Evolutionary conservation across 1,140 invertebrate species (phyloP).

Genomic region (Vanessa atalanta): DNA sequence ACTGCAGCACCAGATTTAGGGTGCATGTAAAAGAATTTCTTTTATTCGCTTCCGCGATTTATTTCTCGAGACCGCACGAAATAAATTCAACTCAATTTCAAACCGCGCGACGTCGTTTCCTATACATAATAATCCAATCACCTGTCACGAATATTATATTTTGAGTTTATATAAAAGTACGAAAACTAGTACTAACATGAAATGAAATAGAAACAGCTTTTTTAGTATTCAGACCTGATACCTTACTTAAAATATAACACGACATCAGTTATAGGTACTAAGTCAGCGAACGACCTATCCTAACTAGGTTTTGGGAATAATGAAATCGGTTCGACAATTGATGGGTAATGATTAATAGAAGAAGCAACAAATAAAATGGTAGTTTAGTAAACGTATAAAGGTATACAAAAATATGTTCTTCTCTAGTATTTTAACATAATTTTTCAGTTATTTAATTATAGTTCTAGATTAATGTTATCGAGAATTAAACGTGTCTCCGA

Average conservation of each 20-base stretch:
- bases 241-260: not conserved
- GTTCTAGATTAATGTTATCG: not conserved
- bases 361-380: not conserved
- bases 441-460: not conserved
- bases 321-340: not conserved
- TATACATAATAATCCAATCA: slow-evolving; percentile 24
- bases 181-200: not conserved
- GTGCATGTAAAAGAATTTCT: slow-evolving; percentile 25
- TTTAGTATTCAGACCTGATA: not conserved
- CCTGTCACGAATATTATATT: slow-evolving; percentile 8
- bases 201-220: not conserved
- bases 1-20: not conserved
- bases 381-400: too few relatives aligned
- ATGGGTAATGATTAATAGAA: not conserved
- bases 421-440: too few relatives aligned
- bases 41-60: slow-evolving; percentile 27
- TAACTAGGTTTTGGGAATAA: not conserved
- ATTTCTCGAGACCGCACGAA: slow-evolving; percentile 15
- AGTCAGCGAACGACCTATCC: slow-evolving; percentile 1
- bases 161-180: not conserved
- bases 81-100: slow-evolving; percentile 12
- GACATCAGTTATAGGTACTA: not conserved
- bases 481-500: not conserved
- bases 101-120: slow-evolving; percentile 22
- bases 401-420: too few relatives aligned